Conservation (phyloP, 1,140 invertebrate species). For the Cepaea nemoralis region DNA sequence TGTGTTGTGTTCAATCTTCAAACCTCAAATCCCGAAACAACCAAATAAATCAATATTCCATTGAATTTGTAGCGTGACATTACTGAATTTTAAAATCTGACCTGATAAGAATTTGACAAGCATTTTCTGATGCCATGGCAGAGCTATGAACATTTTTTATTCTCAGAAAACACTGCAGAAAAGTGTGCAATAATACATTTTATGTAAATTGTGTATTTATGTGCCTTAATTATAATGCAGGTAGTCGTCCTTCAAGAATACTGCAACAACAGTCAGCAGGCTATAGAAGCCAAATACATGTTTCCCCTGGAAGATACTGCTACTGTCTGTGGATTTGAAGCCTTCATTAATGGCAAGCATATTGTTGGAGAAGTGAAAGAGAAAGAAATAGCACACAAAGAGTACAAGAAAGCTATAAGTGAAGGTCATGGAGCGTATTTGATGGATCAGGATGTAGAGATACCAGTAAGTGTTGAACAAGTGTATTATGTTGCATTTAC, state of each 20-base stretch:
- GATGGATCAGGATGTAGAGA: constrained; percentile 72
- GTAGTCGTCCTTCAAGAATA: constrained; percentile 71
- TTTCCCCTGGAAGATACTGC: constrained; percentile 72
- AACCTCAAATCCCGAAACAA: too few species aligned
- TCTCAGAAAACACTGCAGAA: too few species aligned
- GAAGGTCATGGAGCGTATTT: constrained; percentile 74
- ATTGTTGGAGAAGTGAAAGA: constrained; percentile 74
- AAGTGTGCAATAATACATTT: neutral
- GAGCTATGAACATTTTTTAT: too few species aligned
- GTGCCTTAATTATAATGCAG: constrained; percentile 43
- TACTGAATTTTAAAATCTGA: too few species aligned
- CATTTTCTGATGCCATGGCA: too few species aligned
- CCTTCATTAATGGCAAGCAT: constrained; percentile 72
- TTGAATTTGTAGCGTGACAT: too few species aligned
- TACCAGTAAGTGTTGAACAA: constrained; percentile 62
- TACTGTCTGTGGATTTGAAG: constrained; percentile 73
- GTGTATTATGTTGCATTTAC: neutral
- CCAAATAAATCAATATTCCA: too few species aligned
- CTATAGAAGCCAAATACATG: constrained; percentile 73
- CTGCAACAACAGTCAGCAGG: constrained; percentile 60
- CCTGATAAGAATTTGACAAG: too few species aligned
- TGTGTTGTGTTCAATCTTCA: too few species aligned
- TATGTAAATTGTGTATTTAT: neutral
- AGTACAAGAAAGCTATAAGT: constrained; percentile 73
- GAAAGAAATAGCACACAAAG: constrained; percentile 71